A percentile compares a stretch with the other conserved stretches of the same genome.
Evolutionary conservation across 1,140 invertebrate species (phyloP).

Genomic region (Leptinotarsa texana): DNA sequence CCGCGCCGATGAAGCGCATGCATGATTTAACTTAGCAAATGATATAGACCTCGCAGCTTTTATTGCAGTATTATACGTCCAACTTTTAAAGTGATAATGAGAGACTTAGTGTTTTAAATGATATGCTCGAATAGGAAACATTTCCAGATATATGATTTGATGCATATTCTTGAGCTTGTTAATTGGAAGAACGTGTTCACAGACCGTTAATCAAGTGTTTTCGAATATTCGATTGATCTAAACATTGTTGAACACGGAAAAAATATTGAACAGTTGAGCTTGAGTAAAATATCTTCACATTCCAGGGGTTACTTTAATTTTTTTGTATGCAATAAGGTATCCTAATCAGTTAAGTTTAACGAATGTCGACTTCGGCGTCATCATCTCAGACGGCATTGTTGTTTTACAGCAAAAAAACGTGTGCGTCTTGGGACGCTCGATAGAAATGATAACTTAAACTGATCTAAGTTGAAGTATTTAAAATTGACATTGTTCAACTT

Average conservation of each 20-base stretch:
- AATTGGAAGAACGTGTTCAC: constrained; percentile 2
- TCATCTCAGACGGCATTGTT: no score
- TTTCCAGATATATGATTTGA: constrained; percentile 14
- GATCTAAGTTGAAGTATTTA: no score
- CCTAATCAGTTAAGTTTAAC: no score
- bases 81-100: constrained; percentile 16
- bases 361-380: no score
- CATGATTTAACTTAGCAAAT: constrained; percentile 4
- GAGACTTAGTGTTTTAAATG: background rate
- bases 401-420: no score
- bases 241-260: background rate
- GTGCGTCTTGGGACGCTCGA: no score
- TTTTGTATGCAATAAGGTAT: background rate
- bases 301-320: background rate
- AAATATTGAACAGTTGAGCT: background rate
- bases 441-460: no score
- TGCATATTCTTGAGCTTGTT: background rate
- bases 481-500: no score
- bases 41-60: background rate
- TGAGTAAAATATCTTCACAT: background rate
- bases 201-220: background rate
- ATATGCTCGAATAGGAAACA: constrained; percentile 11
- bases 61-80: constrained; percentile 10
- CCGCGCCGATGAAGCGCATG: background rate
- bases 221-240: background rate